Evolutionary conservation across 2,888 invertebrate genomes (phyloP), one percentile per base, ranked within the genome.

Genomic region (Strigamia maritima): DNA sequence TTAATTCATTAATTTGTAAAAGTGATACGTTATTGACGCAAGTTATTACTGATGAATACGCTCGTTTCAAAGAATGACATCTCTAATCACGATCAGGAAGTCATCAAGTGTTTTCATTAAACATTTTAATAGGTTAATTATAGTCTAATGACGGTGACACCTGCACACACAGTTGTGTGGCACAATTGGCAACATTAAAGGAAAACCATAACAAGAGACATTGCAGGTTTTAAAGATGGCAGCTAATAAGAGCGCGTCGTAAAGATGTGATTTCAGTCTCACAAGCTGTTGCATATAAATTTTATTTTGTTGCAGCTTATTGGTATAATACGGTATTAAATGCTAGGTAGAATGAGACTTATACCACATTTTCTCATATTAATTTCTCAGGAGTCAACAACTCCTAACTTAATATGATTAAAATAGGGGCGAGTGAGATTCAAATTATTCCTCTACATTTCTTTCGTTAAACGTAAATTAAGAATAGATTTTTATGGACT

Each of bases 21-120:
- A 70, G 16, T 70, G 12, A 70, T 70, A 19, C 60, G 24, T 4
- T 44, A 54, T 54, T 19, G 28, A 70, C 28, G 24, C 26, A 28
- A 1, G 28, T 26, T 70, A 26, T 70, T 70, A 70, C 12, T 70
- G 70, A 70, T 70, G 24, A 70, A 70, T 70, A 16, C 70, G 26
- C 70, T 70, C 24, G 12, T 28, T 70, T 70, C 54, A 54, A 70
- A 70, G 70, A 70, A 28, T 70, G 70, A 70, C 28, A 26, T 70
- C 70, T 70, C 28, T 70, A 70, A 70, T 70, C 70, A 70, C 70
- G 70, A 70, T 70, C 70, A 70, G 70, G 70, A 70, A 70, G 70
- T 70, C 70, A 70, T 70, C 70, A 70, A 70, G 70, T 70, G 70
- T 70, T 70, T 70, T 70, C 70, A 70, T 70, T 70, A 70, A 70